Base-by-base conservation (phyloP, 2,888 invertebrate species). In the Netelia melanura region DNA sequence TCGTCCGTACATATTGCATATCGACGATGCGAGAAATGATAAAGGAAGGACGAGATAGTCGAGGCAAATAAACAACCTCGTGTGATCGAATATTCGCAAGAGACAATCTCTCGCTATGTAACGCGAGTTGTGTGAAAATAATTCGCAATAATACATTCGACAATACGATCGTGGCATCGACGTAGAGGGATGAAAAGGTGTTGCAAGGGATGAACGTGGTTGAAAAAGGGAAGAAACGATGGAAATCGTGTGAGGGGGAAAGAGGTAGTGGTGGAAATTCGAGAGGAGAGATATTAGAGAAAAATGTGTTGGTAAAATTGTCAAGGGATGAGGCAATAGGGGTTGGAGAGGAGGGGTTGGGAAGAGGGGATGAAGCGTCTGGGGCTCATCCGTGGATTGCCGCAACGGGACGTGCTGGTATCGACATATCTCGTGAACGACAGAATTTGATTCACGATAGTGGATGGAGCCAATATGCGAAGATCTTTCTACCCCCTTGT, bases 381-480 rank as follows among this genome's bases (percentile, higher is more conserved):
- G 56, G 11, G 58, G 58, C 70, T 79, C 68, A 83, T 74, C 78
- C 74, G 30, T 9, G 74, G 58, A 65, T 80, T 76, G 64, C 70
- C 58, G 75, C 64, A 62, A 62, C 23, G 75, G 67, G 74, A 79
- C 67, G 54, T 64, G 56, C 67, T 64, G 87, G 64, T 86, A 86
- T 86, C 84, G 88, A 87, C 86, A 83, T 79, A 54, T 86, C 75
- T 88, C 58, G 58, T 23, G 52, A 65, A 61, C 43, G 84, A 84
- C 61, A 77, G 72, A 85, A 85, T 86, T 87, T 88, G 71, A 86
- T 87, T 86, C 83, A 86, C 64, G 80, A 76, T 65, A 56, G 52
- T 68, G 75, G 61, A 83, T 72, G n/a, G 65, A 79, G 76, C 65
- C 54, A 48, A 68, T 65, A 81, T 74, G 62, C 54, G 25, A 21